Percentiles rank a stretch among this genome's conserved stretches.
phyloP scores from a whole-genome alignment of 2,888 invertebrate species.

The Furcula furcula region DNA sequence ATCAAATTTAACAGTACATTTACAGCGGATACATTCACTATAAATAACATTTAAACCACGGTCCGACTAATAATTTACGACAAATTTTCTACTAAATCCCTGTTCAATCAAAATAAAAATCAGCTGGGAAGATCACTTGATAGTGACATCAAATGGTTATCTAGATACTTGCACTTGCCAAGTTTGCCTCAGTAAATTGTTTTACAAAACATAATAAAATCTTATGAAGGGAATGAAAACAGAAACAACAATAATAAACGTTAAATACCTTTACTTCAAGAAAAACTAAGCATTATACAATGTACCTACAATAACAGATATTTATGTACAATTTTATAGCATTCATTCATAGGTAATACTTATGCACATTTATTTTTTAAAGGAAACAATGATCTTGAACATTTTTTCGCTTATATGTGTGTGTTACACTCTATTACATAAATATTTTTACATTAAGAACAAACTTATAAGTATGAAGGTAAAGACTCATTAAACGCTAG shows the following conservation, averaged over 20 bases:
- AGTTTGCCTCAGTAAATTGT: too few species aligned
- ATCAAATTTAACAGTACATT: too few species aligned
- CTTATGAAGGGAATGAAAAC: too few species aligned
- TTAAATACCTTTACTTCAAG: constrained; percentile 68
- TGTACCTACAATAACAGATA: constrained; percentile 42
- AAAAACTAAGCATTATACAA: constrained; percentile 69
- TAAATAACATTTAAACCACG: too few species aligned
- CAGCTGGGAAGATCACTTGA: too few species aligned
- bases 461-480: neutral
- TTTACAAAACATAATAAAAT: too few species aligned
- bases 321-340: constrained; percentile 39
- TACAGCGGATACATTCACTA: too few species aligned
- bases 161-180: too few species aligned
- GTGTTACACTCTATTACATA: neutral
- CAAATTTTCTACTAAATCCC: too few species aligned
- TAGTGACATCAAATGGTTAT: too few species aligned
- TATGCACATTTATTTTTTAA: constrained; percentile 21
- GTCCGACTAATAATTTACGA: too few species aligned
- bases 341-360: constrained; percentile 34
- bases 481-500: neutral
- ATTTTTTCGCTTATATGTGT: constrained; percentile 7
- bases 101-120: too few species aligned
- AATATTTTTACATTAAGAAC: neutral
- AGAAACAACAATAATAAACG: constrained; percentile 43
- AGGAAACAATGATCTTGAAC: constrained; percentile 13